phyloP scores from a whole-genome alignment of 1,140 invertebrate species.

The Carcinoscorpius rotundicauda region DNA sequence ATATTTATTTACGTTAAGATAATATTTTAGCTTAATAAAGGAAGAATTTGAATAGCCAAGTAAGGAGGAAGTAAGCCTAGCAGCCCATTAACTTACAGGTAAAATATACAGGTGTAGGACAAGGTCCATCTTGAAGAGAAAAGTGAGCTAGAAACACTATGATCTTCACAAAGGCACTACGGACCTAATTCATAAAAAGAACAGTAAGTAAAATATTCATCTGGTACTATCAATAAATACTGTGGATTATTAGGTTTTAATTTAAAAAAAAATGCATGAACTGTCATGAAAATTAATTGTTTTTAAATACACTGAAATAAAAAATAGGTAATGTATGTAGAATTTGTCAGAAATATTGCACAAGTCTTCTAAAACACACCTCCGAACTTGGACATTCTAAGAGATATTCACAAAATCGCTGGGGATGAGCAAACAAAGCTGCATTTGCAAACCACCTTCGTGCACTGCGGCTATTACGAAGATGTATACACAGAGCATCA shows the following conservation, averaged over 20 bases:
- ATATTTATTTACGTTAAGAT: constrained; percentile 4
- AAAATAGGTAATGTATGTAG: no score
- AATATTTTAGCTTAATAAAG: not conserved
- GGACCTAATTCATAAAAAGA: constrained; percentile 29
- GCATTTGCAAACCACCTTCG: constrained; percentile 83
- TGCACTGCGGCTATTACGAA: constrained; percentile 65
- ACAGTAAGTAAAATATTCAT: no score
- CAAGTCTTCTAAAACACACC: constrained; percentile 36
- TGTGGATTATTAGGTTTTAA: no score
- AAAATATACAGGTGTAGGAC: constrained; percentile 38
- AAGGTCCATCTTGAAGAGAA: constrained; percentile 72
- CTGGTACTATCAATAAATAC: no score
- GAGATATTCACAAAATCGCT: constrained; percentile 79
- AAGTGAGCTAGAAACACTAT: constrained; percentile 80
- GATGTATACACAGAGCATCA: constrained; percentile 60
- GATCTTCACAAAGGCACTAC: constrained; percentile 79
- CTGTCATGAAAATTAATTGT: no score
- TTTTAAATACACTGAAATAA: no score
- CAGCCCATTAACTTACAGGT: not conserved
- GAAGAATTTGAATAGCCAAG: no score
- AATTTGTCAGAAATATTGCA: no score
- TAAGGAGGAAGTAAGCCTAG: no score
- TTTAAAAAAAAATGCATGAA: no score
- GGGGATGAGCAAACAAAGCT: constrained; percentile 57
- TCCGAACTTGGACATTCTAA: constrained; percentile 80